These are phyloP conservation scores for Rutpela maculata DNA, from an alignment of 2,888 invertebrate species.

Conservation along the genomic window DNA sequence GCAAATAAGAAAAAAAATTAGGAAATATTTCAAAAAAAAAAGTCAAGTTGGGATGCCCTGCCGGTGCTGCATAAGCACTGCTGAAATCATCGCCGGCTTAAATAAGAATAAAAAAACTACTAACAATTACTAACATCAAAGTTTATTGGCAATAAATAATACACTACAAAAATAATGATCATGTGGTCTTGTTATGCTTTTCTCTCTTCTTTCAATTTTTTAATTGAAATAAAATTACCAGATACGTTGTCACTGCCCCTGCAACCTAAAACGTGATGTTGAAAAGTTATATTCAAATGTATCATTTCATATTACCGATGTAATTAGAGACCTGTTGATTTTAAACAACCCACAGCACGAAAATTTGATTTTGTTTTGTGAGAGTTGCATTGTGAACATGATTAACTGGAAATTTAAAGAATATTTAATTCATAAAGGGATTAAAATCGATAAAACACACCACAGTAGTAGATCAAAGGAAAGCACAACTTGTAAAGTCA, in stretches of 20 bases:
- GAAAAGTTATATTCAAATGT: background rate
- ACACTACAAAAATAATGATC: background rate
- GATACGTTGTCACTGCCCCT: slow-evolving; percentile 42
- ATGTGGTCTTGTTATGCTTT: background rate
- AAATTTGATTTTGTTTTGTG: slow-evolving; percentile 46
- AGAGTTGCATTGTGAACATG: slow-evolving; percentile 46
- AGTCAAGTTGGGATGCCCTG: no score
- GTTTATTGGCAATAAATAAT: no score
- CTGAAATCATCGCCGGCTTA: no score
- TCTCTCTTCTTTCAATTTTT: slow-evolving; percentile 7
- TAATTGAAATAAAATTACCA: slow-evolving; percentile 47
- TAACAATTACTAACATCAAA: no score
- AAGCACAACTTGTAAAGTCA: no score
- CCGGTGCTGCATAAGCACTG: no score
- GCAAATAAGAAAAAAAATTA: no score
- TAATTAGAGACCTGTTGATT: slow-evolving; percentile 51
- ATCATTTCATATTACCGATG: slow-evolving; percentile 44
- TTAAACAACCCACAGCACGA: slow-evolving; percentile 51
- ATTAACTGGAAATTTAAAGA: slow-evolving; percentile 42
- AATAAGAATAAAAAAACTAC: no score
- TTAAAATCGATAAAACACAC: no score
- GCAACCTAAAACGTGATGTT: slow-evolving; percentile 35
- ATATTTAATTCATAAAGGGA: background rate
- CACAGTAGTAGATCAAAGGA: no score
- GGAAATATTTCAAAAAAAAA: no score